Percentiles rank a stretch among this genome's conserved stretches.
Evolutionary conservation across 2,113 vertebrate species (phyloP).

Genomic region (Thunnus maccoyii): DNA sequence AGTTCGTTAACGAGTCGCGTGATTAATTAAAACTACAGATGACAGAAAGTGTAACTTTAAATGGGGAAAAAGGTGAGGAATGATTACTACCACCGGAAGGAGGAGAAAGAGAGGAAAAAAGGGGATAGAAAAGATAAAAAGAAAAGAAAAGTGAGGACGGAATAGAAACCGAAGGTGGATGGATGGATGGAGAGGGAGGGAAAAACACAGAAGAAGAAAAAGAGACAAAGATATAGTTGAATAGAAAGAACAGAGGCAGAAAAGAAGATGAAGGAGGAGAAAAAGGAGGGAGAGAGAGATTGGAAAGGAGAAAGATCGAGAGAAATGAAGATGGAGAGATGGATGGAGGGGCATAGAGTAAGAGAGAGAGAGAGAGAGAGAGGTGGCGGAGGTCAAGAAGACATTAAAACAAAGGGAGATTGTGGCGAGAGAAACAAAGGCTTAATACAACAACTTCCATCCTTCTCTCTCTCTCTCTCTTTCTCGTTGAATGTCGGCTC

Average conservation of each 20-base stretch:
- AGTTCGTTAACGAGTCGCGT: slow-evolving; percentile 66
- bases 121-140: background rate
- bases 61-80: slow-evolving; percentile 65
- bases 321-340: too few relatives aligned
- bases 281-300: background rate
- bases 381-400: slow-evolving; percentile 44
- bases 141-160: background rate
- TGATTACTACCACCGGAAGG: slow-evolving; percentile 37
- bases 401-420: slow-evolving; percentile 51
- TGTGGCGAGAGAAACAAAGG: slow-evolving; percentile 58
- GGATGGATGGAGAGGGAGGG: background rate
- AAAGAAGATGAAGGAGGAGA: background rate
- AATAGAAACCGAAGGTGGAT: background rate
- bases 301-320: too few relatives aligned
- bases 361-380: slow-evolving; percentile 17
- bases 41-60: slow-evolving; percentile 66
- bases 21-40: slow-evolving; percentile 69
- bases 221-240: background rate
- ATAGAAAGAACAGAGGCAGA: background rate
- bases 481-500: slow-evolving; percentile 29
- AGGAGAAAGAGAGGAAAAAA: background rate
- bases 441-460: slow-evolving; percentile 24
- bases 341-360: slow-evolving; percentile 3
- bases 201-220: too few relatives aligned
- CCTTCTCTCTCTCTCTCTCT: background rate